These are phyloP conservation scores for Anthonomus grandis DNA, from an alignment of 1,140 invertebrate genomes.

Conservation along the genomic window DNA sequence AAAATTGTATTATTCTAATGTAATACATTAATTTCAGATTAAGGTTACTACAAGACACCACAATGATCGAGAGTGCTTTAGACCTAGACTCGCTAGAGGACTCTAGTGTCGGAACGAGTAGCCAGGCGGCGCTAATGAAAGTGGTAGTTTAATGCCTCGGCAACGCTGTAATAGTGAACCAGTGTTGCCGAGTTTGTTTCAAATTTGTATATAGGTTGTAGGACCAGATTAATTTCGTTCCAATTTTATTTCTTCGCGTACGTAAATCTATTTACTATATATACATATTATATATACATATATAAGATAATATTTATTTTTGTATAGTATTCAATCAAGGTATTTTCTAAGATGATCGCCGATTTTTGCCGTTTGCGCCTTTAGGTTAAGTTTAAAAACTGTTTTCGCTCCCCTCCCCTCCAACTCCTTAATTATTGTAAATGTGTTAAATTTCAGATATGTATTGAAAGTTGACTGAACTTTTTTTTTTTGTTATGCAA, in stretches of 20 bases:
- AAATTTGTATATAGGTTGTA: neutral
- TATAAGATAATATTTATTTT: constrained; percentile 14
- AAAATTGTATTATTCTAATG: no score
- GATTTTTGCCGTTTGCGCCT: no score
- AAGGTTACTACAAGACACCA: constrained; percentile 73
- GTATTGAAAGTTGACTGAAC: no score
- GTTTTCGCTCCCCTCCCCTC: no score
- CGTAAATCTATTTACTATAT: neutral
- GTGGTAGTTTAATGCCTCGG: constrained; percentile 38
- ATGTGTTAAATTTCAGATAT: no score
- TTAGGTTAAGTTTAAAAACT: no score
- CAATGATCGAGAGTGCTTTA: constrained; percentile 82
- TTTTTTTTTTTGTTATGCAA: no score
- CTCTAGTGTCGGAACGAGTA: constrained; percentile 49
- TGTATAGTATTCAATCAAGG: no score
- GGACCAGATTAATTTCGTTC: neutral
- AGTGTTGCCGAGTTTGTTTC: neutral
- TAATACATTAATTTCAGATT: constrained; percentile 52
- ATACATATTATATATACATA: no score
- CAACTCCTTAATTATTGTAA: no score
- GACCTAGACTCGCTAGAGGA: constrained; percentile 79
- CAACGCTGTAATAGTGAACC: neutral
- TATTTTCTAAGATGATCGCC: no score
- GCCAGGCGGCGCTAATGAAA: constrained; percentile 46
- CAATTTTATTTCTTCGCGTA: neutral